Percentiles rank a stretch among this genome's conserved stretches.
These are phyloP conservation scores for Oryzias javanicus DNA, from an alignment of 2,113 vertebrate genomes.

Conservation along the genomic window DNA sequence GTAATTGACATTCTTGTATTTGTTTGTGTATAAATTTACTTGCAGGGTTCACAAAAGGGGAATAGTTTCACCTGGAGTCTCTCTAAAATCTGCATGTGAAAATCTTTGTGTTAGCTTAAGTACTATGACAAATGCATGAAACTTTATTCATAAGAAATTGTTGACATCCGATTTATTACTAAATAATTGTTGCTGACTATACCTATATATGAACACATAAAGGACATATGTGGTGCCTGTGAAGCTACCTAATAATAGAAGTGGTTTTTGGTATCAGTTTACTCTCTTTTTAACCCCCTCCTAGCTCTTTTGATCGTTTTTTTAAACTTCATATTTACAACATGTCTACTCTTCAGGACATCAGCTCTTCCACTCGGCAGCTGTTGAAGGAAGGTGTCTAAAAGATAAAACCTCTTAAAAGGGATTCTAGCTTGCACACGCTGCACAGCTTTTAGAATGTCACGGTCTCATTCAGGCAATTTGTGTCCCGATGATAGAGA, in stretches of 20 bases:
- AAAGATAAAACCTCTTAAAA: background rate
- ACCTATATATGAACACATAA: constrained; percentile 37
- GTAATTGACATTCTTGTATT: too few relatives aligned
- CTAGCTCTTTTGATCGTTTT: constrained; percentile 66
- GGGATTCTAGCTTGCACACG: constrained; percentile 9
- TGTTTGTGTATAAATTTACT: too few relatives aligned
- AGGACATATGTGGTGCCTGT: constrained; percentile 71
- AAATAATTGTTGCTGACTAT: too few relatives aligned
- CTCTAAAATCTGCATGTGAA: too few relatives aligned
- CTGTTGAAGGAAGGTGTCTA: constrained; percentile 62
- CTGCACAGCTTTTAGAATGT: constrained; percentile 13
- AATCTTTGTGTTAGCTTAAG: too few relatives aligned
- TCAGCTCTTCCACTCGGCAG: constrained; percentile 74
- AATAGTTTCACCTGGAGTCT: too few relatives aligned
- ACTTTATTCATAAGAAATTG: too few relatives aligned
- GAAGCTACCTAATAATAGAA: constrained; percentile 50
- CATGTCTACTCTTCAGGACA: constrained; percentile 73
- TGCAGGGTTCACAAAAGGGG: too few relatives aligned
- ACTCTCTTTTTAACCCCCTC: constrained; percentile 27
- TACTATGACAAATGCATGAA: too few relatives aligned
- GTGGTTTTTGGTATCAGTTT: constrained; percentile 70
- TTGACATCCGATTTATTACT: too few relatives aligned
- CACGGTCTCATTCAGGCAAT: constrained; percentile 15
- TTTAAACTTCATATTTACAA: constrained; percentile 63
- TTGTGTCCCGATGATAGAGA: constrained; percentile 28